These are phyloP conservation scores for Ginglymostoma cirratum DNA, from an alignment of 2,113 vertebrate genomes.

Conservation along the genomic window DNA sequence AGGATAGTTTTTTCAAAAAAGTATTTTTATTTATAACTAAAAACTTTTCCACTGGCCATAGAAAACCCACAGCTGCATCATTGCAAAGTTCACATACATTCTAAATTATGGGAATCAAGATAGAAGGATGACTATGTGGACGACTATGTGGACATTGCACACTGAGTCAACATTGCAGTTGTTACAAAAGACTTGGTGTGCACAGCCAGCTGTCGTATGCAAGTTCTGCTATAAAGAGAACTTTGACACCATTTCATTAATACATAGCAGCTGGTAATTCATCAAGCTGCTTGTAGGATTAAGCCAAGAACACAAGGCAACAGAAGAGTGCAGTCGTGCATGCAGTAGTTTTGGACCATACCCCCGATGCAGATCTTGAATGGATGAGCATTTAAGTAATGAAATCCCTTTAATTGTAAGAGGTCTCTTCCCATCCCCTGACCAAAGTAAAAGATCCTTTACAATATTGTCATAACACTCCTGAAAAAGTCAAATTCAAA, in stretches of 20 bases:
- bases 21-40: background rate
- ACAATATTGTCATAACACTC: no score
- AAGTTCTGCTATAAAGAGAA: background rate
- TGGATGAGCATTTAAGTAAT: no score
- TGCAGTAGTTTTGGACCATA: no score
- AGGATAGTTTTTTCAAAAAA: background rate
- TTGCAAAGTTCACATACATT: background rate
- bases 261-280: background rate
- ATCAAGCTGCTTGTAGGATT: background rate
- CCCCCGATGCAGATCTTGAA: background rate
- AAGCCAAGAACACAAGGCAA: no score
- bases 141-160: background rate
- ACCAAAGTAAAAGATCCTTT: background rate
- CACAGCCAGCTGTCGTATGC: background rate
- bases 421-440: background rate
- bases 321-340: no score
- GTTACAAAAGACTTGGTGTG: background rate
- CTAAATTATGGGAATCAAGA: background rate
- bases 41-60: background rate
- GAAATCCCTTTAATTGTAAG: no score
- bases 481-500: background rate
- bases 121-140: background rate
- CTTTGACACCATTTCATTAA: background rate
- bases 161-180: background rate
- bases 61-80: background rate